phyloP scores from a whole-genome alignment of 2,888 invertebrate genomes.

The Euspilapteryx auroguttella region DNA sequence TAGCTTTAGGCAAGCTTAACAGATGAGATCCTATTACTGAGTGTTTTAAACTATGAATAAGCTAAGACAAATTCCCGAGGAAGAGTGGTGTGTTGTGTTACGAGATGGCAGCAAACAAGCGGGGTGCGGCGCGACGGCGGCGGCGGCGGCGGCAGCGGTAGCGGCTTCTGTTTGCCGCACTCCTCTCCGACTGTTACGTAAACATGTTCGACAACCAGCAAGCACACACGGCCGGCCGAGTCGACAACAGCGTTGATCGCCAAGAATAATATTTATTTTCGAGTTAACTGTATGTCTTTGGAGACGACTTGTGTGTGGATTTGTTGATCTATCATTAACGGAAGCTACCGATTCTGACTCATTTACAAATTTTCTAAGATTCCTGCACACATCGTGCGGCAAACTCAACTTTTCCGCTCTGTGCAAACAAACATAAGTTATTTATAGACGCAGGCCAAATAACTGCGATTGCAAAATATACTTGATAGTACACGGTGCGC shows the following conservation, averaged over 20 bases:
- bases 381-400: too few species aligned
- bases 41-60: too few species aligned
- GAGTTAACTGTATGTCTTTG: conserved; percentile 3
- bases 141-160: conserved; percentile 5
- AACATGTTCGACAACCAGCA: conserved; percentile 27
- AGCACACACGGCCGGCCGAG: conserved; percentile 5
- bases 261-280: conserved; percentile 53
- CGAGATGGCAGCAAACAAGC: neutral
- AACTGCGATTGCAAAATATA: too few species aligned
- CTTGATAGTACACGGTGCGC: too few species aligned
- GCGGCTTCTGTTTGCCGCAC: too few species aligned
- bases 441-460: too few species aligned
- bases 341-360: too few species aligned
- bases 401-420: too few species aligned
- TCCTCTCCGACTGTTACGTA: conserved; percentile 54
- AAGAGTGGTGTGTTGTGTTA: too few species aligned
- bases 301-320: conserved; percentile 2
- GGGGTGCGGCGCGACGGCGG: conserved; percentile 9
- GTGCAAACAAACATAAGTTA: too few species aligned
- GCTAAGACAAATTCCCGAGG: too few species aligned
- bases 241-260: conserved; percentile 45
- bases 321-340: conserved; percentile 6
- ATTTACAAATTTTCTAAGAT: conserved; percentile 1
- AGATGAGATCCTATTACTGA: too few species aligned
- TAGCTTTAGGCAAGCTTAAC: conserved; percentile 5